phyloP scores from a whole-genome alignment of 2,888 invertebrate species.

The Romanomermis culicivorax region DNA sequence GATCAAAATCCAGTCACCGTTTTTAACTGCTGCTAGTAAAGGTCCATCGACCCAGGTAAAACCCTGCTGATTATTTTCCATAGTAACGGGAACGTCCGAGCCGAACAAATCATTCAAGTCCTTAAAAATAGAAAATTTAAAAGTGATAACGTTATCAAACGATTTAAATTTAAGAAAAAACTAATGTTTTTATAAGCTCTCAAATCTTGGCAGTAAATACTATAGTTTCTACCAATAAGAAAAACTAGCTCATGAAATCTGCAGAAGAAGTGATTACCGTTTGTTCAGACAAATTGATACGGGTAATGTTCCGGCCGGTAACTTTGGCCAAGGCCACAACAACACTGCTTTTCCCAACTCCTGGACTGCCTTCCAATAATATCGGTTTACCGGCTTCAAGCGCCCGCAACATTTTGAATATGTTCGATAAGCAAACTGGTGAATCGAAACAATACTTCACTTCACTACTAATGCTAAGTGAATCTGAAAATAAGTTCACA shows the following conservation, averaged over 20 bases:
- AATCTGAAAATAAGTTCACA: too few relatives aligned
- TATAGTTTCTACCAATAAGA: too few relatives aligned
- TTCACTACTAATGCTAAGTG: too few relatives aligned
- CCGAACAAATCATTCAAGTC: conserved; percentile 95
- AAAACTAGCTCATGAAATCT: too few relatives aligned
- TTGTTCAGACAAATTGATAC: conserved; percentile 95
- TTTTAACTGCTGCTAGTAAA: conserved; percentile 67
- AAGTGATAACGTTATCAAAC: not conserved
- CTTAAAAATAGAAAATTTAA: conserved; percentile 31
- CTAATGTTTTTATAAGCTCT: too few relatives aligned
- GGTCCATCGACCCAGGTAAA: conserved; percentile 95
- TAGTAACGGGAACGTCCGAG: conserved; percentile 81
- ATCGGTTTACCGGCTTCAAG: conserved; percentile 63
- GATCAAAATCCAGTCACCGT: conserved; percentile 80
- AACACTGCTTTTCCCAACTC: conserved; percentile 90
- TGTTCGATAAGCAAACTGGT: conserved; percentile 43
- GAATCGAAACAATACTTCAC: conserved; percentile 27
- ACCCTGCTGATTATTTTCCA: conserved; percentile 47
- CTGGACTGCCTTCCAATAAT: conserved; percentile 75
- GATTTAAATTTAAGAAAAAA: too few relatives aligned
- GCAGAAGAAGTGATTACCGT: conserved; percentile 57
- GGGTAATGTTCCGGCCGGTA: conserved; percentile 57
- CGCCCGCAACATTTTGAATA: conserved; percentile 59
- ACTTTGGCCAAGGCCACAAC: conserved; percentile 67
- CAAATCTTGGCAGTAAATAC: too few relatives aligned